Base-by-base conservation (phyloP, 1,140 invertebrate species). In the Ips nitidus region DNA sequence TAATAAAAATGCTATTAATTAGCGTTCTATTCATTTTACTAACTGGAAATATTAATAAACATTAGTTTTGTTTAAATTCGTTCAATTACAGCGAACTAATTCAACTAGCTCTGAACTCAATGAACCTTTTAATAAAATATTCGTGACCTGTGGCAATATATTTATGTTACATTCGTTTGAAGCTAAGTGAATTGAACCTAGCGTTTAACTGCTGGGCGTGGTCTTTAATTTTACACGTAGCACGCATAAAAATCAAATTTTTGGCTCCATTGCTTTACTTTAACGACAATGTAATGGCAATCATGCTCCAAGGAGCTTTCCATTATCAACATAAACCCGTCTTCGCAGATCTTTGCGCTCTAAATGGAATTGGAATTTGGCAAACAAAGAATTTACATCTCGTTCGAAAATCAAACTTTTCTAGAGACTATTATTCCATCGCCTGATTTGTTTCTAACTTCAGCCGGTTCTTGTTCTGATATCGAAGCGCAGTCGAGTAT, bases 351-450 rank as follows among this genome's bases (percentile, higher is more conserved):
- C 22, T 22, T 22, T 22, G 22, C 22, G 22, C 22, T 50, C 62
- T 66, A 66, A 71, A 71, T 66, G 62, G 69, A 71, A 71, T 71
- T 71, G 63, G 55, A 71, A 71, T 66, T 57, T 66, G 52, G 64
- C 69, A 71, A 70, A 70, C 68, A 70, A 70, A 70, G 63, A 66
- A 71, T 71, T 71, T 71, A 71, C 69, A 71, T 71, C 63, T 71
- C 69, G 55, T 71, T 66, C 62, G 52, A 43, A 66, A 66, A 66
- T 71, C 63, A 63, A 71, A 64, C 69, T 71, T 65, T 71, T 41
- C 53, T 42, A 41, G 66, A 65, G 56, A 58, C 69, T 62, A 66
- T 60, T 70, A 64, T 70, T 56, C 68, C 45, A 52, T 70, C 62
- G 68, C 50, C 56, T 61, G 69, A 71, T 71, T 70, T 70, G 63